Conservation (phyloP, 2,888 invertebrate genomes). For the Drosophila histrio region DNA sequence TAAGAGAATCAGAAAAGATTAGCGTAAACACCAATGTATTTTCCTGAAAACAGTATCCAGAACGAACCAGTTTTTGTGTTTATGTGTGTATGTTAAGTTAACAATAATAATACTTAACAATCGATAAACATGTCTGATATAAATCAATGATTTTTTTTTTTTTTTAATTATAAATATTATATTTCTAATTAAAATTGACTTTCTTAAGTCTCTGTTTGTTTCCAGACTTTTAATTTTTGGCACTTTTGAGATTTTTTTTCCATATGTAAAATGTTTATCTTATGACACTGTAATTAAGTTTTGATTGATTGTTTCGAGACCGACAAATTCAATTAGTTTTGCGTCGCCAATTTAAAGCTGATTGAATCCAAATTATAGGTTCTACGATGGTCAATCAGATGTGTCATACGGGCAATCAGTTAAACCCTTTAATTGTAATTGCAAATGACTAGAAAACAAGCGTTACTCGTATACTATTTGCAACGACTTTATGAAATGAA, state of each 20-base stretch:
- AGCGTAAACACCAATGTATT: not conserved
- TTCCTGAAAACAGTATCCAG: not conserved
- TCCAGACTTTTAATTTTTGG: not conserved
- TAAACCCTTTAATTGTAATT: constrained; percentile 13
- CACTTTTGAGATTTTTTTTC: not conserved
- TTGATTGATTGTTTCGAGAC: constrained; percentile 7
- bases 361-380: constrained; percentile 8
- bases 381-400: constrained; percentile 14
- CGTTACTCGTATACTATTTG: constrained; percentile 16
- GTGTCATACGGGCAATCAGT: constrained; percentile 7
- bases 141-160: not conserved
- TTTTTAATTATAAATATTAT: not conserved
- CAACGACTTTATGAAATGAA: constrained; percentile 7
- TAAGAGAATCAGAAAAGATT: not conserved
- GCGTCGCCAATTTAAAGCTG: constrained; percentile 28
- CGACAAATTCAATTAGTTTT: constrained; percentile 25
- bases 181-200: too few relatives aligned
- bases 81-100: too few relatives aligned
- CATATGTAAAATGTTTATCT: not conserved
- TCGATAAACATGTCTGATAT: not conserved
- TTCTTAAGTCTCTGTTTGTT: not conserved
- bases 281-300: not conserved
- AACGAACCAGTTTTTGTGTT: not conserved
- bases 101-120: too few relatives aligned
- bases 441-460: constrained; percentile 5